These are phyloP conservation scores for Anolis apletophallus DNA, from an alignment of 2,797 vertebrate species.

Conservation along the genomic window DNA sequence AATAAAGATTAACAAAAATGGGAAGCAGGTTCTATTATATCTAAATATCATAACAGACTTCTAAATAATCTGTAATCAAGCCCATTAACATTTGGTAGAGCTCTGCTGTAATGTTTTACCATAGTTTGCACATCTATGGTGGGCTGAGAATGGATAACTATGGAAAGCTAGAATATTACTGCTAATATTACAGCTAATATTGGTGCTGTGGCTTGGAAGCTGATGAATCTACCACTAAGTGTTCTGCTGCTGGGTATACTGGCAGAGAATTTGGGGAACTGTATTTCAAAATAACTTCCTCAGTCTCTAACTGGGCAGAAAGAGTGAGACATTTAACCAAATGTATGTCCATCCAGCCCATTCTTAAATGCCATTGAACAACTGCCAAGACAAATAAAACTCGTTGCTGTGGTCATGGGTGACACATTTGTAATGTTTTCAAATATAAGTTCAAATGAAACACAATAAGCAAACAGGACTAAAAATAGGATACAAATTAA, in stretches of 20 bases:
- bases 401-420: conserved; percentile 62
- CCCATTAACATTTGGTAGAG: too few species aligned
- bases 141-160: not conserved
- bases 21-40: too few species aligned
- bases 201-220: not conserved
- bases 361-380: conserved; percentile 71
- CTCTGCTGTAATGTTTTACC: too few species aligned
- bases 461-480: conserved; percentile 74
- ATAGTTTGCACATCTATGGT: not conserved
- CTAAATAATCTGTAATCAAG: not conserved
- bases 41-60: too few species aligned
- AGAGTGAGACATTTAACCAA: not conserved
- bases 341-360: conserved; percentile 27
- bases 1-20: not conserved
- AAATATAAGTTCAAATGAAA: conserved; percentile 80
- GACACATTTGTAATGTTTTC: conserved; percentile 76
- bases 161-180: not conserved
- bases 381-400: conserved; percentile 70
- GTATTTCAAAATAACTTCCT: too few species aligned
- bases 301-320: not conserved
- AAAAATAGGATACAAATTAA: conserved; percentile 79
- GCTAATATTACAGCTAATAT: not conserved
- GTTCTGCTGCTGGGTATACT: not conserved
- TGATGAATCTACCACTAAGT: not conserved
- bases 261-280: too few species aligned